phyloP scores from a whole-genome alignment of 2,113 vertebrate genomes.

The Candoia aspera region DNA sequence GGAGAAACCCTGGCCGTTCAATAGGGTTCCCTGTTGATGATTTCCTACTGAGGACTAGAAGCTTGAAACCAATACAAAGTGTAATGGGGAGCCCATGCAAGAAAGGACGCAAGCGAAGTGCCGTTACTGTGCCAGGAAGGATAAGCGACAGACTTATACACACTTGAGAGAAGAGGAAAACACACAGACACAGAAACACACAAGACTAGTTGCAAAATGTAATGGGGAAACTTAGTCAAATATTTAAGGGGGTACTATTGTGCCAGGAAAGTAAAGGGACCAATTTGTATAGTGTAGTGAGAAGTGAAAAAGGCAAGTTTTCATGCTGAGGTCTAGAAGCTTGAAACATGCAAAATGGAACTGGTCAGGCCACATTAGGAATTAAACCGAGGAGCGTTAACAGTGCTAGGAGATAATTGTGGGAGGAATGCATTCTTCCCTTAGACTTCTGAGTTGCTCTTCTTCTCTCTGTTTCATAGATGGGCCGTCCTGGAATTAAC shows the following conservation, averaged over 20 bases:
- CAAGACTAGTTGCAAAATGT: not conserved
- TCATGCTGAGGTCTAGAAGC: constrained; percentile 3
- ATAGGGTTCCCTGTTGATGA: not conserved
- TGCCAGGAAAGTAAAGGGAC: not conserved
- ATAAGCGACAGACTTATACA: not conserved
- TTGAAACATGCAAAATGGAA: not conserved
- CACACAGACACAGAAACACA: not conserved
- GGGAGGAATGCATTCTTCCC: too few species aligned
- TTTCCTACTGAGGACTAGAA: not conserved
- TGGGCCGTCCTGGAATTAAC: constrained; percentile 89
- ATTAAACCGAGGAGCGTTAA: not conserved
- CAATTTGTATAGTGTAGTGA: not conserved
- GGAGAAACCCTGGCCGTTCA: not conserved
- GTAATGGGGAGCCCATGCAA: not conserved
- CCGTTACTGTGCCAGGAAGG: not conserved
- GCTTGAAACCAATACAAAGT: not conserved
- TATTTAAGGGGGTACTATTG: not conserved
- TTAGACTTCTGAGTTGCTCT: not conserved
- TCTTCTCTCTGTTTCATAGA: constrained; percentile 59
- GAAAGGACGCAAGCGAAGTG: not conserved
- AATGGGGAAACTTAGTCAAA: not conserved
- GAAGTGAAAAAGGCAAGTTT: not conserved
- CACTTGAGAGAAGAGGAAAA: not conserved
- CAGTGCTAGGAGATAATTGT: not conserved
- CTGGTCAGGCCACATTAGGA: not conserved